Evolutionary conservation across 2,113 vertebrate species (phyloP), one percentile per base, ranked within the genome.

Genomic region (Rhodinocichla rosea): DNA sequence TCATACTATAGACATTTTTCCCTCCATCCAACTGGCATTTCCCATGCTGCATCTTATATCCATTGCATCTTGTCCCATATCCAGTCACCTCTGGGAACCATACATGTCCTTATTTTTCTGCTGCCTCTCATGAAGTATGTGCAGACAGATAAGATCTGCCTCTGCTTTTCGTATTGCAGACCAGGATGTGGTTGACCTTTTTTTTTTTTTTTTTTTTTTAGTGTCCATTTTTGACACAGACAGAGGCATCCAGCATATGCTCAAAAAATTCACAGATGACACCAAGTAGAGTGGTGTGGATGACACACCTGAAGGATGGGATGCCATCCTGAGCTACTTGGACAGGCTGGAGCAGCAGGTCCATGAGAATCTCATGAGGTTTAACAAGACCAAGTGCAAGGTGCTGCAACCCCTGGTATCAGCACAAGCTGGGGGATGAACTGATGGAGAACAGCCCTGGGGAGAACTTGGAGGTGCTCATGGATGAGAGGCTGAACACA

Each of bases 331-430:
- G 55, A 32, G 14, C 9, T 5, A 9, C 40, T 24, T 35, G 14
- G 4, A 27, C 40, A 49, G 35, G n/a, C 11, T 76, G 26, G 12
- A 76, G n/a, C 42, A 69, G 30, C 62, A 40, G 12, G 12, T 4
- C 21, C 5, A 23, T 23, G 40, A 30, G 21, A 69, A 55, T 18
- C 10, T 55, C 8, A 32, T 30, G 22, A 40, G 11, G 0, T 22
- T 75, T 62, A 68, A 21, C 10, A 40, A 55, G 17, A 40, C 1
- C 53, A 47, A 47, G 13, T 6, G 4, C 20, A 60, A 35, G 7
- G 2, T 60, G 4, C 14, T 75, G 15, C 16, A 53, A n/a, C 0
- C 11, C 13, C 4, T 1, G 0, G 30, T 26, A 26, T 18, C 40
- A 76, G 3, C 17, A 22, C 2, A 47, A 4, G 6, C 14, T 16